phyloP scores from a whole-genome alignment of 37 sponge, comb jelly and placozoan genomes.

The Oopsacas minuta region DNA sequence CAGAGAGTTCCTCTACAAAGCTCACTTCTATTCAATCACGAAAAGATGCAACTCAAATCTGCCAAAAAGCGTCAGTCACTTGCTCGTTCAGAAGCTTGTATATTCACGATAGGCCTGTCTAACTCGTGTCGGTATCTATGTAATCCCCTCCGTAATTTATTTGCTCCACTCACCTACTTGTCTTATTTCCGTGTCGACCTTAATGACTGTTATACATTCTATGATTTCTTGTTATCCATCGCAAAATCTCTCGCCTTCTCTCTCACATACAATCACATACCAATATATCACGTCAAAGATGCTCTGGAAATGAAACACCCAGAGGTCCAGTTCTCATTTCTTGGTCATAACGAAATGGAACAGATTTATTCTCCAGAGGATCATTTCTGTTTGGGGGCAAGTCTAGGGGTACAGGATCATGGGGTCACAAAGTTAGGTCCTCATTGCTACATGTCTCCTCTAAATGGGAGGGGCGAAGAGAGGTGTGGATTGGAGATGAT shows the following conservation, averaged over 20 bases:
- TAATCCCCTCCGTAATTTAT: not conserved
- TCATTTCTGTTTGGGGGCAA: not conserved
- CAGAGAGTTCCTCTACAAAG: not conserved
- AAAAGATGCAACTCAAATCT: conserved; percentile 4
- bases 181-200: not conserved
- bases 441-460: not conserved
- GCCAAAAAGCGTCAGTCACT: not conserved
- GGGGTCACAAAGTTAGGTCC: not conserved
- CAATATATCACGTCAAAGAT: not conserved
- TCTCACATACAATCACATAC: not conserved
- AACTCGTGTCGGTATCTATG: not conserved
- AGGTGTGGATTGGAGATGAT: not conserved
- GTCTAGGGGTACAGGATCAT: not conserved
- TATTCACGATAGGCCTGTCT: not conserved
- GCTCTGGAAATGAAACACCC: not conserved
- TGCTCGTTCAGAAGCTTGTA: conserved; percentile 6
- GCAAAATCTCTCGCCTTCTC: conserved; percentile 10
- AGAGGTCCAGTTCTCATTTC: not conserved
- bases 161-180: not conserved
- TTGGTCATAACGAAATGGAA: not conserved
- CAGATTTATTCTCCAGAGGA: not conserved
- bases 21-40: not conserved
- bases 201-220: not conserved
- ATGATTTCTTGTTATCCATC: not conserved
- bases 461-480: not conserved